Base-by-base conservation (phyloP, 53 echinoderm and acorn worm species). In the Paracentrotus lividus region DNA sequence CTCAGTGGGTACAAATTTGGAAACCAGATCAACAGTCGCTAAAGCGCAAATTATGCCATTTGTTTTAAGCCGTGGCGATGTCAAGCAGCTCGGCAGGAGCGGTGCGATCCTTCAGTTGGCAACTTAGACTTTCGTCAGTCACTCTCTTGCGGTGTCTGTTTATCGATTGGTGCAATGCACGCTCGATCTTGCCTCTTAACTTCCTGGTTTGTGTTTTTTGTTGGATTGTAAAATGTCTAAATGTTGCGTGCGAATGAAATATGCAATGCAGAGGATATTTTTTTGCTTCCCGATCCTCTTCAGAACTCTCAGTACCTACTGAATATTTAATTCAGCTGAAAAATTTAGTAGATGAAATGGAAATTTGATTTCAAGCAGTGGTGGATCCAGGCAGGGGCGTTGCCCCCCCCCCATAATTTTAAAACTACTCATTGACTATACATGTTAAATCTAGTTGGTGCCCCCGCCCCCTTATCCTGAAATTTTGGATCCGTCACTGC, bases 31-130 rank as follows among this genome's bases (percentile, higher is more conserved):
- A 32, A 34, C 36, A 57, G 54, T 54, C 55, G 24, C 61, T 60
- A 89, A n/a, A 89, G 89, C 89, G 89, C 89, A 89, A 89, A 89
- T 89, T 89, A 89, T 89, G 65, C 89, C 60, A 89, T 89, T 89
- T 89, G 89, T 64, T 61, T 64, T 55, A 86, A 86, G 86, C 86
- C 33, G 36, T 57, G 10, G 24, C 33, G 56, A 86, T 56, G 86
- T 86, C 54, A 54, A 56, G 21, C 86, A 29, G 57, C 86, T 86
- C 86, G 43, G 86, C 86, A 86, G 55, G 86, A 55, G 33, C 54
- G 55, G 86, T 33, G 33, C 54, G 86, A 23, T 55, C 34, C 36
- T 52, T 20, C 18, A 32, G 38, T 72, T 38, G 38, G 21, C 72
- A 72, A 67, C 9, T 31, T 72, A 15, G 72, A 40, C 72, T 72